phyloP scores from a whole-genome alignment of 2,797 vertebrate genomes.

The Crenichthys baileyi region DNA sequence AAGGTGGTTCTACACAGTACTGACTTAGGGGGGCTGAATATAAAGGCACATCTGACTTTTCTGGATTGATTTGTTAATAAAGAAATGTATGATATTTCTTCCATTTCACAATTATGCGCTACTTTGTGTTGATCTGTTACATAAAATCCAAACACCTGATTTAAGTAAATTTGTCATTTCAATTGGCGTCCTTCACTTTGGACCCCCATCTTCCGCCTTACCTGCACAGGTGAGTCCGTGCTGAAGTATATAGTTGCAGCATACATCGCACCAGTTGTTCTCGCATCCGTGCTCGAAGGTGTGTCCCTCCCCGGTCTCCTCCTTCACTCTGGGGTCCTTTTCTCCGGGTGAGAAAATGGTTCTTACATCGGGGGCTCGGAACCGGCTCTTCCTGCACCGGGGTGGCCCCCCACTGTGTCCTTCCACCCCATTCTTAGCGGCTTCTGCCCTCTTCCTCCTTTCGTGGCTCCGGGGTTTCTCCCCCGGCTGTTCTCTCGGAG shows the following conservation, averaged over 20 bases:
- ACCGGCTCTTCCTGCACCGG: conserved; percentile 71
- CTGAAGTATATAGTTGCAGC: conserved; percentile 75
- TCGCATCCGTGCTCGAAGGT: conserved; percentile 60
- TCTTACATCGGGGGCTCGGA: conserved; percentile 81
- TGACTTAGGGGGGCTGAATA: not conserved
- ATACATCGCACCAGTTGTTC: conserved; percentile 79
- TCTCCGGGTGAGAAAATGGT: conserved; percentile 78
- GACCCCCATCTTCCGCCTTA: conserved; percentile 38
- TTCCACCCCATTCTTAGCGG: conserved; percentile 14
- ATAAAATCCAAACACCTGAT: not conserved
- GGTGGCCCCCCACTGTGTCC: conserved; percentile 43
- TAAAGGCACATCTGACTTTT: not conserved
- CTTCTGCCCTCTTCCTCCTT: conserved; percentile 19
- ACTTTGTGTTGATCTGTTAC: not conserved
- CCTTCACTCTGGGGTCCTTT: conserved; percentile 75
- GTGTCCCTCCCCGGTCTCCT: conserved; percentile 82
- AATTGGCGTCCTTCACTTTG: not conserved
- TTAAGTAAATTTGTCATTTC: too few relatives aligned
- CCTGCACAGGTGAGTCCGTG: conserved; percentile 77
- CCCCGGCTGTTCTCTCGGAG: conserved; percentile 19
- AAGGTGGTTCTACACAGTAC: not conserved
- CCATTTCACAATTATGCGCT: not conserved
- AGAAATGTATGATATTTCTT: not conserved
- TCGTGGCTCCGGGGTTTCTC: conserved; percentile 5
- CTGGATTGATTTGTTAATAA: not conserved